These are phyloP conservation scores for Calyptomena viridis DNA, from an alignment of 2,113 vertebrate species.

Conservation along the genomic window DNA sequence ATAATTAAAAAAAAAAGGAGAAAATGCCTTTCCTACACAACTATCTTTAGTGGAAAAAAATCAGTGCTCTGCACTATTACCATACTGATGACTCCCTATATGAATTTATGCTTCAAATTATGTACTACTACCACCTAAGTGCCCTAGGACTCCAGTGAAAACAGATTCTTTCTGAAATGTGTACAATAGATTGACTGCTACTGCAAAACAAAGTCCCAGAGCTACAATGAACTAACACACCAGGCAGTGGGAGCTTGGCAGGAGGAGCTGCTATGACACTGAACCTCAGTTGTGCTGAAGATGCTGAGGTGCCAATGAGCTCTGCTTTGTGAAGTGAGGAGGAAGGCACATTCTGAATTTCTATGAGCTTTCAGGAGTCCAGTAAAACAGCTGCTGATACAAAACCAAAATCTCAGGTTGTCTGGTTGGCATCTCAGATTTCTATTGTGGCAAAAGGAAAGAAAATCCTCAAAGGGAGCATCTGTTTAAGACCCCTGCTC, in stretches of 20 bases:
- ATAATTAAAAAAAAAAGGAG: not conserved
- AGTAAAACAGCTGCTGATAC: not conserved
- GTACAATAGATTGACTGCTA: slow-evolving; percentile 56
- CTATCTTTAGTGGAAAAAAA: not conserved
- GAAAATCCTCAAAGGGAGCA: not conserved
- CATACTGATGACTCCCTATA: not conserved
- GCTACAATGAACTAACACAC: slow-evolving; percentile 55
- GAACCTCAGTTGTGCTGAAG: not conserved
- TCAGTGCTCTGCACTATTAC: not conserved
- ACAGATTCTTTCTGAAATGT: slow-evolving; percentile 48
- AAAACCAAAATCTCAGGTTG: not conserved
- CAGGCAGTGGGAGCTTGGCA: slow-evolving; percentile 56
- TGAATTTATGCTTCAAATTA: not conserved
- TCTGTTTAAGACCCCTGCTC: not conserved
- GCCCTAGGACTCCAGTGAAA: slow-evolving; percentile 38
- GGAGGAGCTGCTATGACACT: slow-evolving; percentile 52
- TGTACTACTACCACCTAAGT: not conserved
- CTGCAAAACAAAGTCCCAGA: slow-evolving; percentile 70
- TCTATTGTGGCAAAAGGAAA: not conserved
- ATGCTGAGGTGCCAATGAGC: not conserved
- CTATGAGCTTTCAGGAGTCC: not conserved
- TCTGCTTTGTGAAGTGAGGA: not conserved
- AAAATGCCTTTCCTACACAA: not conserved
- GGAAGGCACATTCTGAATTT: not conserved
- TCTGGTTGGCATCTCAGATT: not conserved